Percentiles rank a stretch among this genome's conserved stretches.
Evolutionary conservation across 2,797 vertebrate species (phyloP).

Genomic region (Crenichthys baileyi): DNA sequence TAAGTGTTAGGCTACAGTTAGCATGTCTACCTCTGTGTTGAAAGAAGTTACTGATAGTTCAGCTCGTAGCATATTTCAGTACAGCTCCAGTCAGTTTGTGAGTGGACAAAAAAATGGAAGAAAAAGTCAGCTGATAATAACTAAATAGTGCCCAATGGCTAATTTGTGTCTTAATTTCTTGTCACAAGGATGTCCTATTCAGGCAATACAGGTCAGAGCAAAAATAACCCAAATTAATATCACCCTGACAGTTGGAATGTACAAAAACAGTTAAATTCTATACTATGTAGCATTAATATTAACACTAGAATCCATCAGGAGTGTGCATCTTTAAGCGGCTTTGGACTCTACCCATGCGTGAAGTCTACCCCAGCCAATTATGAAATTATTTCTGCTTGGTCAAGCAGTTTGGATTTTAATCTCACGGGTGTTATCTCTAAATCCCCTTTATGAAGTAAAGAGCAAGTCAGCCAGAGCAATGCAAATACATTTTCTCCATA

Average conservation of each 20-base stretch:
- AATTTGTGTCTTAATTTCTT: constrained; percentile 10
- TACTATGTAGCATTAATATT: not conserved
- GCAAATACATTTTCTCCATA: constrained; percentile 15
- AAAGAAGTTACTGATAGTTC: not conserved
- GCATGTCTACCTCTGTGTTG: not conserved
- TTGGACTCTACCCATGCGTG: constrained; percentile 36
- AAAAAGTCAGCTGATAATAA: not conserved
- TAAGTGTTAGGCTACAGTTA: not conserved
- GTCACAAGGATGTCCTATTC: not conserved
- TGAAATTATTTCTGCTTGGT: constrained; percentile 65
- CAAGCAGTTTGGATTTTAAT: constrained; percentile 72
- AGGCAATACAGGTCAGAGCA: not conserved
- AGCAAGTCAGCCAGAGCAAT: constrained; percentile 33
- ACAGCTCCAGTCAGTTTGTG: not conserved
- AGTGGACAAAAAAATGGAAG: not conserved
- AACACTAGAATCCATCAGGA: constrained; percentile 24
- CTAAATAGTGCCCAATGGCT: constrained; percentile 11
- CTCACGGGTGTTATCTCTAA: constrained; percentile 67
- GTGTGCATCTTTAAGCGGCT: constrained; percentile 29
- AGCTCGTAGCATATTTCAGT: not conserved
- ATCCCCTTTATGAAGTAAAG: constrained; percentile 53
- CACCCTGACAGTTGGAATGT: not conserved
- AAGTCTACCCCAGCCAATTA: constrained; percentile 63
- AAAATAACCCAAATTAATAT: not conserved
- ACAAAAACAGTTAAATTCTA: not conserved